Conservation (phyloP, 2,888 invertebrate species). For the Idaea dimidiata region DNA sequence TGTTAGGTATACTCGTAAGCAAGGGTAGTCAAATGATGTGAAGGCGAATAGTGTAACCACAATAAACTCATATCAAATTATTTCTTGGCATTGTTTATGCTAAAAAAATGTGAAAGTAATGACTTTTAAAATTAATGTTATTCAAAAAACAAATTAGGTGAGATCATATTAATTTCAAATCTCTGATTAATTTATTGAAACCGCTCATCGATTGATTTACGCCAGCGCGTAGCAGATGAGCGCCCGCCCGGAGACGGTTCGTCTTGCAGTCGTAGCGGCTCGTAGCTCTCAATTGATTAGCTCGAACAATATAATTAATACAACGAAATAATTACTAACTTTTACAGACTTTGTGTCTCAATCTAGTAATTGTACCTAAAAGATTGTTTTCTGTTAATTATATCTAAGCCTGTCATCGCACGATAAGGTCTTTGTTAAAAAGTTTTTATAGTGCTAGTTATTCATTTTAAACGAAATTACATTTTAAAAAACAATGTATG, state of each 20-base stretch:
- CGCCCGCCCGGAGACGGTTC: conserved; percentile 38
- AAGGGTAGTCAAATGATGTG: too few relatives aligned
- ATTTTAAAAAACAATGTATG: too few relatives aligned
- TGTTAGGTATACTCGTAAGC: too few relatives aligned
- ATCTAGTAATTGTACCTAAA: neutral
- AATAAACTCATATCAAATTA: too few relatives aligned
- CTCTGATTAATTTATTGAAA: neutral
- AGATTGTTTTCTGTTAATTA: conserved; percentile 4
- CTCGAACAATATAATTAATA: neutral
- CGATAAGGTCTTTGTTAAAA: neutral
- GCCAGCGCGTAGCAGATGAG: conserved; percentile 36
- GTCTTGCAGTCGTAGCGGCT: conserved; percentile 23
- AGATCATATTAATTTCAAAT: neutral
- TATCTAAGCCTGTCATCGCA: neutral
- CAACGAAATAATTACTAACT: neutral
- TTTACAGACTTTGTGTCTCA: neutral
- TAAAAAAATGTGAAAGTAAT: too few relatives aligned
- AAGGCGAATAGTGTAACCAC: too few relatives aligned
- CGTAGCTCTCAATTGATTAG: conserved; percentile 17
- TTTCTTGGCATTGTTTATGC: too few relatives aligned
- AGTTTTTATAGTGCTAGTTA: too few relatives aligned
- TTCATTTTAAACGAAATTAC: too few relatives aligned
- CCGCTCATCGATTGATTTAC: conserved; percentile 18
- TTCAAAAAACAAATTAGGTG: neutral
- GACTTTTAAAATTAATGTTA: neutral